phyloP scores from a whole-genome alignment of 2,797 vertebrate species.

The Chromobotia macracanthus region DNA sequence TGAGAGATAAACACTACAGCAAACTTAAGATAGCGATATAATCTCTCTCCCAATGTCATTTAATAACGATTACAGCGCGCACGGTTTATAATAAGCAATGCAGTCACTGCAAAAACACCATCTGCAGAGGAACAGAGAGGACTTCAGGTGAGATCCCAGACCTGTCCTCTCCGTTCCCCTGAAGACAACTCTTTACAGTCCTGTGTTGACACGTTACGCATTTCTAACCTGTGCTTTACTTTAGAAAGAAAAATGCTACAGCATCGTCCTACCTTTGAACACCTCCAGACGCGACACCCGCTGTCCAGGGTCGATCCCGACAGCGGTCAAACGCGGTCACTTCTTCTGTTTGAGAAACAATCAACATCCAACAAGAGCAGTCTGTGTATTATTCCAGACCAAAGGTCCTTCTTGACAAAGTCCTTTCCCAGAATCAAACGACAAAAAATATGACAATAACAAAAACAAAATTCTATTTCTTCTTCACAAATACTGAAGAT shows the following conservation, averaged over 20 bases:
- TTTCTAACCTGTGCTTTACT: not conserved
- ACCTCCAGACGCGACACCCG: constrained; percentile 43
- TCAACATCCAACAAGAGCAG: constrained; percentile 63
- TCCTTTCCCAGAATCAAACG: constrained; percentile 18
- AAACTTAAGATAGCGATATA: not conserved
- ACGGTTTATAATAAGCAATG: not conserved
- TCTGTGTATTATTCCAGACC: constrained; percentile 51
- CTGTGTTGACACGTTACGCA: not conserved
- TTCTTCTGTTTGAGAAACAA: constrained; percentile 52
- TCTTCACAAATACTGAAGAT: constrained; percentile 14
- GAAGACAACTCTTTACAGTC: constrained; percentile 10
- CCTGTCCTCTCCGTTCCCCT: constrained; percentile 14
- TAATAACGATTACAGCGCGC: not conserved
- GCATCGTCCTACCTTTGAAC: constrained; percentile 53
- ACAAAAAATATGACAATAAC: constrained; percentile 24
- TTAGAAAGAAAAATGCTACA: not conserved
- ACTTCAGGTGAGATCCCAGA: not conserved
- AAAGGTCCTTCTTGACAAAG: constrained; percentile 29
- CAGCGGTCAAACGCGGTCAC: constrained; percentile 46
- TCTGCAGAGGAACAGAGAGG: not conserved
- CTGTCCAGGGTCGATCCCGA: constrained; percentile 55
- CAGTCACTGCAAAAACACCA: not conserved
- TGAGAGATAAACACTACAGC: not conserved
- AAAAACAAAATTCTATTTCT: not conserved
- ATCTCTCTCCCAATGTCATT: constrained; percentile 2